A percentile compares a stretch with the other conserved stretches of the same genome.
phyloP scores from a whole-genome alignment of 2,797 vertebrate species.

The Aldrovandia affinis region DNA sequence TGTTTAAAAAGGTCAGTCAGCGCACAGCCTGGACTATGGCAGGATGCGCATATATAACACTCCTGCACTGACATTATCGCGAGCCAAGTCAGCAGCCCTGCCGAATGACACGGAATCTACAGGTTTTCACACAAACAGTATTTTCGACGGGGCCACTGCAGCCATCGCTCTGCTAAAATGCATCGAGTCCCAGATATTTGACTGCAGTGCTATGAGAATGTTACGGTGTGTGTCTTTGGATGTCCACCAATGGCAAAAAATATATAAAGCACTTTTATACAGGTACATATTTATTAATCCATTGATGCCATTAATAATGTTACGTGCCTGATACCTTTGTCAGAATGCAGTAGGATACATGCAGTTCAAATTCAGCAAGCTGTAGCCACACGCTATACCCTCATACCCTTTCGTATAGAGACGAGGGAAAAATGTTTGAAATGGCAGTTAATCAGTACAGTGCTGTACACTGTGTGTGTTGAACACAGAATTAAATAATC shows the following conservation, averaged over 20 bases:
- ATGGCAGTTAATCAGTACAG: too few species aligned
- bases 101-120: not conserved
- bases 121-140: not conserved
- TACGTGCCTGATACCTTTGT: not conserved
- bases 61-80: constrained; percentile 16
- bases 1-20: constrained; percentile 33
- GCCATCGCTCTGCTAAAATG: not conserved
- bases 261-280: not conserved
- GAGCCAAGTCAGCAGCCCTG: constrained; percentile 29
- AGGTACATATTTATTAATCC: not conserved
- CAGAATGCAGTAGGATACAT: not conserved
- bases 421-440: too few species aligned
- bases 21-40: not conserved
- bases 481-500: not conserved
- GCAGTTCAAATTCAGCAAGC: not conserved
- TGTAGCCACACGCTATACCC: too few species aligned
- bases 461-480: not conserved
- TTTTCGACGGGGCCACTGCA: not conserved
- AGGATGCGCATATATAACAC: constrained; percentile 28
- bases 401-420: too few species aligned
- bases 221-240: too few species aligned
- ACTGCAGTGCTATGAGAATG: not conserved
- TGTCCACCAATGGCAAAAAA: not conserved
- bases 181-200: not conserved
- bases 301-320: not conserved